phyloP scores from a whole-genome alignment of 2,888 invertebrate genomes.

The Athalia cordata region DNA sequence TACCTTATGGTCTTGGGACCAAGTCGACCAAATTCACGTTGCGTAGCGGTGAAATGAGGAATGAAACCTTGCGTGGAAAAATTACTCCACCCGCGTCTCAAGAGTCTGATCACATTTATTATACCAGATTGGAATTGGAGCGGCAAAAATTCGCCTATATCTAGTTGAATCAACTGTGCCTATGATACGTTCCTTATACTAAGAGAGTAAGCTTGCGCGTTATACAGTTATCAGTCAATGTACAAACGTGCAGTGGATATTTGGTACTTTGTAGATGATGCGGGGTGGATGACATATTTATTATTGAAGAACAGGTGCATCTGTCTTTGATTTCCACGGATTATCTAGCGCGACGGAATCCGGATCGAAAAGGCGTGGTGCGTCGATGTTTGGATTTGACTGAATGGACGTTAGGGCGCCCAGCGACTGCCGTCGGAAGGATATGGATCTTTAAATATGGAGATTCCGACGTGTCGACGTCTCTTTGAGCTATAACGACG shows the following conservation, averaged over 20 bases:
- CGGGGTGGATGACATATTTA: background rate
- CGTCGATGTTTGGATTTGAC: slow-evolving; percentile 6
- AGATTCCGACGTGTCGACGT: slow-evolving; percentile 36
- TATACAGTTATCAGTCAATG: background rate
- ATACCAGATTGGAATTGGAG: background rate
- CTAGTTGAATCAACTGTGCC: background rate
- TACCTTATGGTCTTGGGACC: no score
- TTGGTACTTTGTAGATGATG: background rate
- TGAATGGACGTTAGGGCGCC: slow-evolving; percentile 7
- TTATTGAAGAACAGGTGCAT: slow-evolving; percentile 9
- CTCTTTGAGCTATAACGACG: slow-evolving; percentile 42
- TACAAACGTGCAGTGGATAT: background rate
- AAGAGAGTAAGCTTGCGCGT: no score
- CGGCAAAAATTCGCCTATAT: background rate
- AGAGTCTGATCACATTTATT: background rate
- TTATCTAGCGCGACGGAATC: slow-evolving; percentile 12
- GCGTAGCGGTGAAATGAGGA: background rate
- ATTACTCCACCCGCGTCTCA: background rate
- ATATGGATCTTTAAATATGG: slow-evolving; percentile 43
- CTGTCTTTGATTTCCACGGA: slow-evolving; percentile 6
- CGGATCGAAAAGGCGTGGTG: background rate
- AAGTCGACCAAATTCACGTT: no score
- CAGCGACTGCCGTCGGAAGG: background rate
- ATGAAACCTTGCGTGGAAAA: background rate
- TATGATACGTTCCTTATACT: no score